Evolutionary conservation across 2,797 vertebrate species (phyloP), one percentile per base, ranked within the genome.

Genomic region (Sus cebifrons): DNA sequence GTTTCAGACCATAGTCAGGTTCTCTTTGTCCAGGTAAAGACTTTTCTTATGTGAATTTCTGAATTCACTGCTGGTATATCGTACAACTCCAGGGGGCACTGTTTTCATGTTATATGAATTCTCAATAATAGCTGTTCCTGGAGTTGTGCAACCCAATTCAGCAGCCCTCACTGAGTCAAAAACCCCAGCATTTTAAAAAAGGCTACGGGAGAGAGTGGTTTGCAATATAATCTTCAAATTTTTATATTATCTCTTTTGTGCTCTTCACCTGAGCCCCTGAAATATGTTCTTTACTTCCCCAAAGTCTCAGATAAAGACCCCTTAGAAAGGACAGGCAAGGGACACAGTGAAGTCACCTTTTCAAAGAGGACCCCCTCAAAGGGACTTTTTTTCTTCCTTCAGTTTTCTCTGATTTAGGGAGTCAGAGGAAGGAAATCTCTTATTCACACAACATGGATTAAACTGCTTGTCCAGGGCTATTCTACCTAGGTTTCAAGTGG

Each of bases 51-150:
- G 64, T 32, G 58, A 83, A 86, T 81, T 82, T 32, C 68, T 58
- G 68, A 91, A 40, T 91, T 6, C 25, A 67, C 21, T 6, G 14
- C 17, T 78, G 40, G 1, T 40, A 21, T 73, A 49, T 14, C 73
- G 12, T 71, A 86, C 74, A 86, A 78, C 29, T 74, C 56, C 27
- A 68, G 62, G 25, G 23, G 75, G 17, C 32, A 73, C 60, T 8
- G 49, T 86, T 94, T 94, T 95, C 73, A 16, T 73, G 18, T 92
- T 83, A 65, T 68, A 88, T 65, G 68, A 82, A 68, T 95, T 82
- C 58, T 78, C 13, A 56, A 5, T 68, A 58, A 94, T 64, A 54
- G 71, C 29, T 90, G 10, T 17, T 89, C 25, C 71, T 2, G 12
- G 67, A 52, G 6, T 23, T 82, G 49, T 60, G 23, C 10, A 17